Evolutionary conservation across 2,113 vertebrate species (phyloP).

Genomic region (Scytalopus superciliaris): DNA sequence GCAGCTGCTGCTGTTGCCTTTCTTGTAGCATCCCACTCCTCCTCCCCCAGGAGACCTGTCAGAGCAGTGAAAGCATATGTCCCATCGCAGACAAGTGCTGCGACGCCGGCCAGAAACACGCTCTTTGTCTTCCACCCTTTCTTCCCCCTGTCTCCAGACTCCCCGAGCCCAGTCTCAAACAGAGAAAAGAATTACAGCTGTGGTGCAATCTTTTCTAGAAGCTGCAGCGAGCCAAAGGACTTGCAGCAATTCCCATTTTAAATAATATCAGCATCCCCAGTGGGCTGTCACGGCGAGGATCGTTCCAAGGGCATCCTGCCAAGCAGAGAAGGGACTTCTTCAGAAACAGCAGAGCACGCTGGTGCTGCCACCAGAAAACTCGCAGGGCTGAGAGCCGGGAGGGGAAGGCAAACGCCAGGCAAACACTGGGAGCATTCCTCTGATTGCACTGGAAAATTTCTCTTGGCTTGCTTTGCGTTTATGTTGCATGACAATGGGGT

Average conservation of each 20-base stretch:
- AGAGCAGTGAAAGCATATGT: constrained; percentile 7
- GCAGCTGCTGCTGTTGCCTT: constrained; percentile 48
- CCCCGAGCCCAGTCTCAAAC: neutral
- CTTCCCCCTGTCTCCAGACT: neutral
- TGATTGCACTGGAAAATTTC: neutral
- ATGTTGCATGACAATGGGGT: neutral
- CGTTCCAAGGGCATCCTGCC: neutral
- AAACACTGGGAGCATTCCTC: neutral
- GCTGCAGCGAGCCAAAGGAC: neutral
- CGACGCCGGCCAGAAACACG: neutral
- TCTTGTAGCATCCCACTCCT: neutral
- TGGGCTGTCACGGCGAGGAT: neutral
- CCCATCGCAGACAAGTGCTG: neutral
- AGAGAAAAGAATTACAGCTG: neutral
- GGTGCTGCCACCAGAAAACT: neutral
- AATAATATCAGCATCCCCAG: constrained; percentile 1
- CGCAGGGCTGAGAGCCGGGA: neutral
- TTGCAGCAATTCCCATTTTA: constrained; percentile 12
- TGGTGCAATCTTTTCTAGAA: constrained; percentile 4
- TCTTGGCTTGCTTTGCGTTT: neutral
- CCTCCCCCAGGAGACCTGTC: neutral
- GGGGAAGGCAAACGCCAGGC: neutral
- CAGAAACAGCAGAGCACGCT: neutral
- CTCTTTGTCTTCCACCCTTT: constrained; percentile 12
- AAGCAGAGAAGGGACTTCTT: neutral